A percentile compares a stretch with the other conserved stretches of the same genome.
phyloP scores from a whole-genome alignment of 2,797 vertebrate species.

The Okamejei kenojei region DNA sequence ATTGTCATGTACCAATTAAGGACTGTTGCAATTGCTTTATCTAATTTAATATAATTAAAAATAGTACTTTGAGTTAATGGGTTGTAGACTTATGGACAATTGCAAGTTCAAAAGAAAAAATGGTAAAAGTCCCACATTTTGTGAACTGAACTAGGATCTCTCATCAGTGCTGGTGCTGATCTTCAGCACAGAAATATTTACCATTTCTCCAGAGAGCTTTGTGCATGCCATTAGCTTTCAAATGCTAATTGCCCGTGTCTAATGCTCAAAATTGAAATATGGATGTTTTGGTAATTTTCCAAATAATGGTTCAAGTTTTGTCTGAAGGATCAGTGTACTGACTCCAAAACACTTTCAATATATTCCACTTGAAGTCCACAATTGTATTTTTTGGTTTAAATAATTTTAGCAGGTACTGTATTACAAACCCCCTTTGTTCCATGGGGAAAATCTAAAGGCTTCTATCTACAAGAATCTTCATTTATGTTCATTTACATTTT shows the following conservation, averaged over 20 bases:
- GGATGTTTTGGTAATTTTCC: slow-evolving; percentile 5
- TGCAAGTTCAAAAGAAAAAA: not conserved
- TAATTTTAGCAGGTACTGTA: not conserved
- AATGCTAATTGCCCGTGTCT: not conserved
- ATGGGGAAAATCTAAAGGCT: not conserved
- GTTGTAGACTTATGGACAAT: not conserved
- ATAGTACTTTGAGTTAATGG: not conserved
- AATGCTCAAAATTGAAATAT: not conserved
- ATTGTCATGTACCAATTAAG: too few species aligned
- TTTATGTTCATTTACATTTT: not conserved
- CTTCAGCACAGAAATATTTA: not conserved
- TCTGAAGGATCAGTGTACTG: not conserved
- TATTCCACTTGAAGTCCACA: slow-evolving; percentile 3
- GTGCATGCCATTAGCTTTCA: slow-evolving; percentile 6
- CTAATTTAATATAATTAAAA: not conserved
- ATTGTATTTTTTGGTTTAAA: not conserved
- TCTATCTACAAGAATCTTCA: too few species aligned
- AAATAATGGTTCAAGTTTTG: not conserved
- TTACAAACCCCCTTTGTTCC: not conserved
- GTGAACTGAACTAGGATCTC: not conserved
- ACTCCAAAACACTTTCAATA: not conserved
- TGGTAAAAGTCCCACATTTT: not conserved
- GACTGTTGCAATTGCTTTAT: not conserved
- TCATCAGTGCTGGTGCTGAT: slow-evolving; percentile 7
- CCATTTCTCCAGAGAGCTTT: not conserved